Evolutionary conservation across 2,797 vertebrate species (phyloP).

Genomic region (Apogon talboti): DNA sequence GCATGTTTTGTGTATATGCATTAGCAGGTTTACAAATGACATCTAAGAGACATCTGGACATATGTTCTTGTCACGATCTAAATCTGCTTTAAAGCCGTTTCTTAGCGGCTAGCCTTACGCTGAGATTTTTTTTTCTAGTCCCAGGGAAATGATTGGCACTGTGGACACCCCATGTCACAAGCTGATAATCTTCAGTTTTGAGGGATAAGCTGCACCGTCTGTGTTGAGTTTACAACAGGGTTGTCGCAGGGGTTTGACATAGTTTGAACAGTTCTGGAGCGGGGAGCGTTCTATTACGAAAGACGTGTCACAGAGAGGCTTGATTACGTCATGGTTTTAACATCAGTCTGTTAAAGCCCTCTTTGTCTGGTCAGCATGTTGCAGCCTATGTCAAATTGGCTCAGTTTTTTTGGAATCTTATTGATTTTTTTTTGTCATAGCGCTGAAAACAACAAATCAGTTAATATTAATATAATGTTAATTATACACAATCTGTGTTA

Average conservation of each 20-base stretch:
- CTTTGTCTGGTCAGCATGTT: constrained; percentile 32
- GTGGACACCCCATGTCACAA: constrained; percentile 21
- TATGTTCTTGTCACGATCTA: background rate
- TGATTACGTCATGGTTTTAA: constrained; percentile 54
- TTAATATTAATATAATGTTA: constrained; percentile 7
- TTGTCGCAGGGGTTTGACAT: constrained; percentile 28
- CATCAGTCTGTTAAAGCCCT: constrained; percentile 49
- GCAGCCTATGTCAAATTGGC: constrained; percentile 42
- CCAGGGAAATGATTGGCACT: constrained; percentile 35
- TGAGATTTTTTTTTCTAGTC: constrained; percentile 7
- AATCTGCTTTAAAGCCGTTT: constrained; percentile 24
- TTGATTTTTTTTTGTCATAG: constrained; percentile 11
- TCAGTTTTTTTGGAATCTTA: constrained; percentile 32
- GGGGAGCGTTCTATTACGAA: constrained; percentile 41
- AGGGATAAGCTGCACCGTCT: constrained; percentile 42
- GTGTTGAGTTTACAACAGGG: constrained; percentile 28
- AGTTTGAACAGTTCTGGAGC: constrained; percentile 20
- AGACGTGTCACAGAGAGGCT: constrained; percentile 35
- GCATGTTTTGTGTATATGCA: background rate
- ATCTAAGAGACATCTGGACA: background rate
- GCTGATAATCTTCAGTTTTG: constrained; percentile 53
- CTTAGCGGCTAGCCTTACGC: background rate
- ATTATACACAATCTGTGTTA: constrained; percentile 14
- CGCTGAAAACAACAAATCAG: constrained; percentile 11
- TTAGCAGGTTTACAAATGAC: background rate